Percentiles rank a stretch among this genome's conserved stretches.
These are phyloP conservation scores for Phyllostomus discolor DNA, from an alignment of 2,113 vertebrate species.

Conservation along the genomic window DNA sequence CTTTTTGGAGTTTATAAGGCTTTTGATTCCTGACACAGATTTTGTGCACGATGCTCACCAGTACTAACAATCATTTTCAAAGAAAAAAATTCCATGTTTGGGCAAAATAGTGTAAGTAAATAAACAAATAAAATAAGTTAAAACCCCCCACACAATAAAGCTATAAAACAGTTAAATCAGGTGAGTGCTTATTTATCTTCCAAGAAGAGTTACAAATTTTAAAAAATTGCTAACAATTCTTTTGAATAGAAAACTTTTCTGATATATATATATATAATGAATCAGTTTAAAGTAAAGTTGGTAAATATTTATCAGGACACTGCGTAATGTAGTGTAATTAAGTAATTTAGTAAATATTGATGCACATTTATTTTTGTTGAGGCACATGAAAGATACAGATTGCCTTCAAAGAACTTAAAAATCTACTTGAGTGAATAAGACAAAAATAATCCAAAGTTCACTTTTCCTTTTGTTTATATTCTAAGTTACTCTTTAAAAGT, in stretches of 20 bases:
- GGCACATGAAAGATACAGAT: background rate
- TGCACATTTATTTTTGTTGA: constrained; percentile 5
- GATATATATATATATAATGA: background rate
- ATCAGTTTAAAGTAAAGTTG: background rate
- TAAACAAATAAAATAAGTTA: background rate
- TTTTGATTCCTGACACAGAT: background rate
- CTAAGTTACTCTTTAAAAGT: background rate
- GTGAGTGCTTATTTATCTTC: background rate
- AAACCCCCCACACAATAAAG: background rate
- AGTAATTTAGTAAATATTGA: background rate
- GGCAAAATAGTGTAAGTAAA: background rate
- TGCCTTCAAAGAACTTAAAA: background rate
- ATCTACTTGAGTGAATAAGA: background rate
- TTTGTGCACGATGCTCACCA: background rate
- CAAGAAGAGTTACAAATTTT: background rate
- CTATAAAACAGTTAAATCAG: background rate
- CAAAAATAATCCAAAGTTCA: background rate
- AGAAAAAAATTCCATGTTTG: background rate
- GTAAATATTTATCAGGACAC: background rate
- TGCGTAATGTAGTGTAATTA: background rate
- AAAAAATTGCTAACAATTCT: background rate
- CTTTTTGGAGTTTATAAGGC: background rate
- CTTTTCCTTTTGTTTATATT: constrained; percentile 2
- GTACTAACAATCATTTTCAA: background rate
- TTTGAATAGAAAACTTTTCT: background rate